Evolutionary conservation across 2,888 invertebrate species (phyloP).

Genomic region (Biston betularia): DNA sequence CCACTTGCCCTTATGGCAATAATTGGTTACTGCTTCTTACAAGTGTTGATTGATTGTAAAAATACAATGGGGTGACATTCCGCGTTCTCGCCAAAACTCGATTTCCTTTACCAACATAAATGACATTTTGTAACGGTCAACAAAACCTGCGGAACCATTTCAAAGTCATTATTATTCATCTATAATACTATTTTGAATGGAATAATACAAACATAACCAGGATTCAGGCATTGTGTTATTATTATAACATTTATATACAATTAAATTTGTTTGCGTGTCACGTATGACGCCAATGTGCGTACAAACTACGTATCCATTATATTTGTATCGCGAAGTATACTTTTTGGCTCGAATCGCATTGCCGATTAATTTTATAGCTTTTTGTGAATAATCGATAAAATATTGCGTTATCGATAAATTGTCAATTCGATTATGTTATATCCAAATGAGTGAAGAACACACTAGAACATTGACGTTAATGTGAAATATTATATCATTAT

Average conservation of each 20-base stretch:
- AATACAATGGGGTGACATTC: too few species aligned
- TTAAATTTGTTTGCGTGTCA: slow-evolving; percentile 47
- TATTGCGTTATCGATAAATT: slow-evolving; percentile 12
- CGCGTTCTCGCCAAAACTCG: not conserved
- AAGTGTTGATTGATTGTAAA: too few species aligned
- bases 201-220: slow-evolving; percentile 46
- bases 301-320: slow-evolving; percentile 45
- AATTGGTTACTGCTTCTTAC: too few species aligned
- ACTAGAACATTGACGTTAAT: not conserved
- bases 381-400: slow-evolving; percentile 3
- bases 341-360: slow-evolving; percentile 21
- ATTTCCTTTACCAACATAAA: slow-evolving; percentile 17
- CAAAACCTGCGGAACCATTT: slow-evolving; percentile 14
- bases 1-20: too few species aligned
- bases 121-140: slow-evolving; percentile 16
- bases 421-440: slow-evolving; percentile 20
- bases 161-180: slow-evolving; percentile 29
- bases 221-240: slow-evolving; percentile 39
- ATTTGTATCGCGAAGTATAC: slow-evolving; percentile 18
- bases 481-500: slow-evolving; percentile 15
- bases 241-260: slow-evolving; percentile 29
- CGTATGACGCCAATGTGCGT: slow-evolving; percentile 53
- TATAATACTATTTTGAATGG: slow-evolving; percentile 42
- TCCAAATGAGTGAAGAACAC: not conserved
- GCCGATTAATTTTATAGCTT: not conserved